Conservation (phyloP, 2,113 vertebrate genomes). For the Baryphthengus martii region DNA sequence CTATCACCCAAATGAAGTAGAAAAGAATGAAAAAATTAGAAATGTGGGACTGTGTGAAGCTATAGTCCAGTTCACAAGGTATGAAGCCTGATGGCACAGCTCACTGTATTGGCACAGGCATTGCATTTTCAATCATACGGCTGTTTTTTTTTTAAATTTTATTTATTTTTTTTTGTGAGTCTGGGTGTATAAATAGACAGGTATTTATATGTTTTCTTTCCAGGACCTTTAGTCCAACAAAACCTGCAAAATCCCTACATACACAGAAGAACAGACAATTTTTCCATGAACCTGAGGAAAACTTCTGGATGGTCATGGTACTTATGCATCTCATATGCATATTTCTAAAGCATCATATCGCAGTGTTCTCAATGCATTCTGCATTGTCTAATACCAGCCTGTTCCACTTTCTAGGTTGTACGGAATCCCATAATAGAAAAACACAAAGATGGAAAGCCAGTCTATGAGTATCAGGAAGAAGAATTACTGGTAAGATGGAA, state of each 20-base stretch:
- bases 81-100: background rate
- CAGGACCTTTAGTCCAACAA: constrained; percentile 96
- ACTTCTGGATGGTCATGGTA: constrained; percentile 99
- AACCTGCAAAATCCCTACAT: constrained; percentile 96
- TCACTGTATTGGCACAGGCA: background rate
- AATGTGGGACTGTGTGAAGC: constrained; percentile 98
- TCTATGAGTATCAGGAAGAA: constrained; percentile 94
- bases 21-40: constrained; percentile 98
- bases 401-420: constrained; percentile 82
- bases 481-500: constrained; percentile 85
- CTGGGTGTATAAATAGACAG: too few relatives aligned
- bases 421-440: constrained; percentile 95
- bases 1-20: constrained; percentile 94
- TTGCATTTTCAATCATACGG: background rate
- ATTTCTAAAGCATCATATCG: background rate
- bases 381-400: constrained; percentile 60
- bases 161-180: background rate
- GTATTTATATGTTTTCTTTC: background rate
- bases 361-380: constrained; percentile 10
- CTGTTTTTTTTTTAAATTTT: too few relatives aligned
- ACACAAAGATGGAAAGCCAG: constrained; percentile 91
- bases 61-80: constrained; percentile 98
- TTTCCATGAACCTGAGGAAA: constrained; percentile 94
- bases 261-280: constrained; percentile 98
- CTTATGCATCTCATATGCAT: constrained; percentile 21